phyloP scores from a whole-genome alignment of 2,113 vertebrate genomes.

The Halcyon malimbica region DNA sequence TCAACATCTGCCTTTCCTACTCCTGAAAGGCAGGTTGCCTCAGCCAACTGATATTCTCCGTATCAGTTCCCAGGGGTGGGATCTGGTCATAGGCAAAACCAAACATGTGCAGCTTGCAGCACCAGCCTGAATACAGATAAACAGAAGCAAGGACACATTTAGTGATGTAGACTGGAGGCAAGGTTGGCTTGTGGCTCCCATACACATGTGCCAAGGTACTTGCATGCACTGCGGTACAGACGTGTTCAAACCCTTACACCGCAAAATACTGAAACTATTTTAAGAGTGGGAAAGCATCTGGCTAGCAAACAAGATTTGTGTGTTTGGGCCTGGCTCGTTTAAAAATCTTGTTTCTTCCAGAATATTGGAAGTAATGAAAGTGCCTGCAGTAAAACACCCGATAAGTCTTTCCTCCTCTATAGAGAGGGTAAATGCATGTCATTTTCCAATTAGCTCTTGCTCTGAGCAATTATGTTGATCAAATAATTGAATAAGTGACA shows the following conservation, averaged over 20 bases:
- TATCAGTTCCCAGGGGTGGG: background rate
- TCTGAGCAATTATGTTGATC: conserved; percentile 67
- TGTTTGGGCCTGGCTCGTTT: background rate
- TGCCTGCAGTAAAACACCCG: conserved; percentile 47
- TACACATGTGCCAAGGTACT: background rate
- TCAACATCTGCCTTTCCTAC: background rate
- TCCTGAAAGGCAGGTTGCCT: background rate
- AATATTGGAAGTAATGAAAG: conserved; percentile 37
- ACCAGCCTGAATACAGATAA: background rate
- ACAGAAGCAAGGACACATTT: background rate
- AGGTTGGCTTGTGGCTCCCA: background rate
- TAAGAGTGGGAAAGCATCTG: background rate
- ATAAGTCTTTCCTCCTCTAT: conserved; percentile 20
- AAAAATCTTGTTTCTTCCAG: background rate
- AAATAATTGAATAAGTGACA: conserved; percentile 71
- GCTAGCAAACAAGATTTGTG: background rate
- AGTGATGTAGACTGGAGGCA: background rate
- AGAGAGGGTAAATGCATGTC: conserved; percentile 38
- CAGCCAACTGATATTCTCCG: rapidly evolving
- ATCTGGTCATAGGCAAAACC: background rate
- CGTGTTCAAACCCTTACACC: background rate
- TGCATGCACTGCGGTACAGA: background rate
- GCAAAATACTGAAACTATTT: background rate
- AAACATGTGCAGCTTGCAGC: background rate
- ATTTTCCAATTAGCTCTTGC: conserved; percentile 68